Evolutionary conservation across 2,888 invertebrate species (phyloP).

Genomic region (Zygothrica quintamaculata): DNA sequence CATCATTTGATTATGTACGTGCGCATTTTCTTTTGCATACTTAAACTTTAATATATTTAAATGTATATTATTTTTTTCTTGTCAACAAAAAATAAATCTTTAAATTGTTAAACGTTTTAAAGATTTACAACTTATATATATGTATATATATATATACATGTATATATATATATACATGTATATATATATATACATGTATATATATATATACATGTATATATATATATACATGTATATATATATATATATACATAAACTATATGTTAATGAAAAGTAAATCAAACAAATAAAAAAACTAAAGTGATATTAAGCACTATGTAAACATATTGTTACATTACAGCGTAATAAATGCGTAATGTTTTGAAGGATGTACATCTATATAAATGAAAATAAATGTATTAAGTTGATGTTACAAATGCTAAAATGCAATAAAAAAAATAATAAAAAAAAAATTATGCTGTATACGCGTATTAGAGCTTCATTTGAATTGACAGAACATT

Average conservation of each 20-base stretch:
- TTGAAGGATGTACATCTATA: conserved; percentile 72
- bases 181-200: conserved; percentile 18
- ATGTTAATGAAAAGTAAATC: conserved; percentile 39
- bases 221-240: conserved; percentile 16
- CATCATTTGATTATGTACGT: conserved; percentile 42
- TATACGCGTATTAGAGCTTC: conserved; percentile 8
- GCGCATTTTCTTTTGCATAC: conserved; percentile 62
- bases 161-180: conserved; percentile 9
- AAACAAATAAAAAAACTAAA: conserved; percentile 54
- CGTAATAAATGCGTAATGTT: conserved; percentile 74
- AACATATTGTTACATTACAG: conserved; percentile 69
- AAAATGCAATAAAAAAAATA: conserved; percentile 63
- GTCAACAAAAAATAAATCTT: conserved; percentile 48
- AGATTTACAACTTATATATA: conserved; percentile 54
- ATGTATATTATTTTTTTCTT: conserved; percentile 41
- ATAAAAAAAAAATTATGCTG: too few relatives aligned
- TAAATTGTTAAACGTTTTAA: conserved; percentile 67
- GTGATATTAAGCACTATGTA: conserved; percentile 77
- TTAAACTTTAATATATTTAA: conserved; percentile 46
- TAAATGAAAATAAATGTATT: conserved; percentile 70
- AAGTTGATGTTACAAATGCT: conserved; percentile 75
- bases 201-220: conserved; percentile 4
- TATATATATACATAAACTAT: conserved; percentile 19
- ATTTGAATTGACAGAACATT: background rate
- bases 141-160: conserved; percentile 22